Conservation (phyloP, 2,797 vertebrate species). For the Thaleichthys pacificus region DNA sequence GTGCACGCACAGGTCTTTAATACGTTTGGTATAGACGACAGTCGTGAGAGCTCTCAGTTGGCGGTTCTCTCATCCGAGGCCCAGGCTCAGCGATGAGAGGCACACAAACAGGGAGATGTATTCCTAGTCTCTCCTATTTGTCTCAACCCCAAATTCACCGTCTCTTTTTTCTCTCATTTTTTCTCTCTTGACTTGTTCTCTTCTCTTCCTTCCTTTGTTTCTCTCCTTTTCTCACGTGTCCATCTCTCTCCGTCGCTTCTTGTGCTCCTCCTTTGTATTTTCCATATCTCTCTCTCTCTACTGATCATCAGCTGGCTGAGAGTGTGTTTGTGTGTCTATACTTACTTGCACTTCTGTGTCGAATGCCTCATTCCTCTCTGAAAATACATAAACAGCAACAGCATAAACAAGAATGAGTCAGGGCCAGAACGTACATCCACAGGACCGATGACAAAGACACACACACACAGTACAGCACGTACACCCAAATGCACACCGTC, state of each 20-base stretch:
- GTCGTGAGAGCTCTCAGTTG: too few relatives aligned
- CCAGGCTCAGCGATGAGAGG: too few relatives aligned
- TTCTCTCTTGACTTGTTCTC: not conserved
- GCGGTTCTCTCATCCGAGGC: too few relatives aligned
- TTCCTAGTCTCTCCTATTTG: too few relatives aligned
- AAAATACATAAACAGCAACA: conserved; percentile 24
- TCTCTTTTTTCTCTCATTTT: not conserved
- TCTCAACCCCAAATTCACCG: not conserved
- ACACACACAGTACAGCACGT: not conserved
- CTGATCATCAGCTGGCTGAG: not conserved
- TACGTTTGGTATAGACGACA: too few relatives aligned
- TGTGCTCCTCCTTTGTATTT: not conserved
- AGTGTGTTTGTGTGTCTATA: conserved; percentile 24
- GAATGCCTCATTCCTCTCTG: conserved; percentile 29
- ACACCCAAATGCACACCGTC: not conserved
- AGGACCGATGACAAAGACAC: not conserved
- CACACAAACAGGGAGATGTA: too few relatives aligned
- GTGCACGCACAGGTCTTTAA: too few relatives aligned
- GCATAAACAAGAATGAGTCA: conserved; percentile 17
- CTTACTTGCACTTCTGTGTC: conserved; percentile 44
- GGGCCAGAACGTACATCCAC: not conserved
- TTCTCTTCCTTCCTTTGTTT: not conserved
- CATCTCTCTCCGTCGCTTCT: not conserved
- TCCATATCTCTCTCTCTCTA: not conserved
- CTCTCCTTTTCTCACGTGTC: not conserved